Evolutionary conservation across 2,888 invertebrate genomes (phyloP).

Genomic region (Cantharis nigra): DNA sequence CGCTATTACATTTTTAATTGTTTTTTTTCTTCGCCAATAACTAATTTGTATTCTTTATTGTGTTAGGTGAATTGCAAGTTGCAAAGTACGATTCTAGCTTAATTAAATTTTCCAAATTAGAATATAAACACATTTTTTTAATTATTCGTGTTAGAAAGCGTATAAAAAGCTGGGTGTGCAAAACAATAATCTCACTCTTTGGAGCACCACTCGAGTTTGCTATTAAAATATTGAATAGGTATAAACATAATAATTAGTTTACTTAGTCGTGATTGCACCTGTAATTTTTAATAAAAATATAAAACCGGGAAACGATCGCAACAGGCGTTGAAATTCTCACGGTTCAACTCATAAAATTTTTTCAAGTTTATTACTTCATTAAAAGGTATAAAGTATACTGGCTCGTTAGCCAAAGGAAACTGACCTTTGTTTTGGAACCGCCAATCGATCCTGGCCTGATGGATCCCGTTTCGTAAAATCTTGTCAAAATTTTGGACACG

Average conservation of each 20-base stretch:
- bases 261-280: conserved; percentile 33
- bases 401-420: not conserved
- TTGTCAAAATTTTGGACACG: conserved; percentile 94
- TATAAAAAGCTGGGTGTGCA: not conserved
- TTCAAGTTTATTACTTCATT: not conserved
- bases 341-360: conserved; percentile 3
- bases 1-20: not conserved
- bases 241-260: conserved; percentile 31
- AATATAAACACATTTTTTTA: not conserved
- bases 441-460: conserved; percentile 95
- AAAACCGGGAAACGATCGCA: conserved; percentile 29
- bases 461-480: conserved; percentile 96
- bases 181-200: not conserved
- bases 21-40: not conserved
- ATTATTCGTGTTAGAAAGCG: not conserved
- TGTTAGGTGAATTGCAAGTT: not conserved
- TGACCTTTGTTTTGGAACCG: conserved; percentile 92
- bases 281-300: conserved; percentile 20
- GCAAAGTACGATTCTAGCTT: not conserved
- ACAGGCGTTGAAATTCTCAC: conserved; percentile 37
- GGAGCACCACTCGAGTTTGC: not conserved
- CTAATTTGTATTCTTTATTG: not conserved
- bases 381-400: not conserved
- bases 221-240: not conserved
- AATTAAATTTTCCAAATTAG: not conserved